Evolutionary conservation across 2,113 vertebrate species (phyloP).

Genomic region (Sitta europaea): DNA sequence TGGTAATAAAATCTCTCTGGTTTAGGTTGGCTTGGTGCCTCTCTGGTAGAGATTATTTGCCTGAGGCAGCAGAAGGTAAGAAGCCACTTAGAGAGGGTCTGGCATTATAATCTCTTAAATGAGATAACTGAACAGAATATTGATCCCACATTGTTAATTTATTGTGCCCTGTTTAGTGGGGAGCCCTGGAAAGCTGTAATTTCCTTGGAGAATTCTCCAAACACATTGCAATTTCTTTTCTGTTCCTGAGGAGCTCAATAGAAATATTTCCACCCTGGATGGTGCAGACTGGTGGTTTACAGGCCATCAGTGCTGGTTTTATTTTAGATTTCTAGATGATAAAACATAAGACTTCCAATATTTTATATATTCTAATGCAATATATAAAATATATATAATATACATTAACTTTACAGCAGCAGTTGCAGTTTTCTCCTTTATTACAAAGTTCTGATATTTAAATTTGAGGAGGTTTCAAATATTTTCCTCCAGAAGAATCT

Average conservation of each 20-base stretch:
- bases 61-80: background rate
- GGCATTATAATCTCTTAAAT: background rate
- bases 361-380: background rate
- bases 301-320: background rate
- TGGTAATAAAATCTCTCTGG: background rate
- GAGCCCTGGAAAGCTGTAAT: background rate
- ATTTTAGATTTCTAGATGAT: background rate
- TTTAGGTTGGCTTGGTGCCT: background rate
- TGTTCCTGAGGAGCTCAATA: background rate
- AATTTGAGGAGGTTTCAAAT: background rate
- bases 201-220: background rate
- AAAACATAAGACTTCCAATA: background rate
- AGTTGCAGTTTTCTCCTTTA: background rate
- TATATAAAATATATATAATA: background rate
- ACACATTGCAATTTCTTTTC: background rate
- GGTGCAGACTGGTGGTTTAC: background rate
- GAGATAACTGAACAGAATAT: conserved; percentile 4
- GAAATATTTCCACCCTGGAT: background rate
- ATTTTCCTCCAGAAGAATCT: background rate
- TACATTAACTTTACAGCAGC: background rate
- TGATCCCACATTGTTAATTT: background rate
- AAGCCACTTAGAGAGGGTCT: background rate
- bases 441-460: background rate
- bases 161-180: background rate
- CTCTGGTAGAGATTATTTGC: background rate